A percentile compares a stretch with the other conserved stretches of the same genome.
Conservation (phyloP, 2,113 vertebrate species). For the Ivindomyrus marchei region DNA sequence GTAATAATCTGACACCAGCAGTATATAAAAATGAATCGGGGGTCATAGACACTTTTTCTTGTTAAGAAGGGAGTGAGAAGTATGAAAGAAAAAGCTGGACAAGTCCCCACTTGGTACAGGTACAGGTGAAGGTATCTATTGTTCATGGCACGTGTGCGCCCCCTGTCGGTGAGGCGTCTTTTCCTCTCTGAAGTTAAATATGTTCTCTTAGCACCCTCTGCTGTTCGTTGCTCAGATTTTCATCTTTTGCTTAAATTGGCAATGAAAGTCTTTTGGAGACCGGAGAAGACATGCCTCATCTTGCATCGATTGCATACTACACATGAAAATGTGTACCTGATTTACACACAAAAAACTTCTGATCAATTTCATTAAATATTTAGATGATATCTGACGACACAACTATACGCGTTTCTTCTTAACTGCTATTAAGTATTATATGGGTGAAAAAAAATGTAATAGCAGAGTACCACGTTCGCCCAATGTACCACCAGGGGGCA, state of each 20-base stretch:
- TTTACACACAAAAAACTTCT: background rate
- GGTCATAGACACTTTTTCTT: background rate
- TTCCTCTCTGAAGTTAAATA: background rate
- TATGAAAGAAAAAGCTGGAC: background rate
- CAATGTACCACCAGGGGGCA: background rate
- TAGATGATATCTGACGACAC: background rate
- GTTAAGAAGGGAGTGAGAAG: background rate
- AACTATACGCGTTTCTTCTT: background rate
- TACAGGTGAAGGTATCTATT: background rate
- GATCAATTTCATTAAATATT: background rate
- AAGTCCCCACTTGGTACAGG: background rate
- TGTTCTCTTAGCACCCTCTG: slow-evolving; percentile 8
- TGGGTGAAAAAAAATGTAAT: background rate
- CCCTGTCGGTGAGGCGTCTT: background rate
- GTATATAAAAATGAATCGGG: background rate
- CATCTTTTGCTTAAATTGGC: background rate
- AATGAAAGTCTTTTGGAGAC: background rate
- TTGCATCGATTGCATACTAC: background rate
- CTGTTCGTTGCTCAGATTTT: background rate
- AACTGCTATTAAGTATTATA: background rate
- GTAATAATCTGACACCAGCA: background rate
- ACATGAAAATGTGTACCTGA: background rate
- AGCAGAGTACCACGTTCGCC: background rate
- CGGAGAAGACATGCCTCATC: background rate
- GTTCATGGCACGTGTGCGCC: background rate